phyloP scores from a whole-genome alignment of 1,140 invertebrate genomes.

The Eubasilissa regina region DNA sequence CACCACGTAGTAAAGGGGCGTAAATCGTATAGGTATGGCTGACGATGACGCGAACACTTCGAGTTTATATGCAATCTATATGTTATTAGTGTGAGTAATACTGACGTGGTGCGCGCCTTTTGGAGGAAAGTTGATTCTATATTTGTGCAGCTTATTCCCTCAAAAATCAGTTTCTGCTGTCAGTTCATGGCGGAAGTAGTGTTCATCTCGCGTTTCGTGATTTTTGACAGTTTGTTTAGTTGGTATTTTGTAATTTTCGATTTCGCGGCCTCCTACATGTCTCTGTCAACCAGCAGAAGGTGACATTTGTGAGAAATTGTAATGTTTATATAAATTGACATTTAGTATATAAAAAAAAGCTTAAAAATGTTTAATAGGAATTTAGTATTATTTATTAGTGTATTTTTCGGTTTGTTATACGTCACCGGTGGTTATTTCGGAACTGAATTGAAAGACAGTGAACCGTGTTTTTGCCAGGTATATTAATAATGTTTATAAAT shows the following conservation, averaged over 20 bases:
- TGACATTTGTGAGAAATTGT: conserved; percentile 25
- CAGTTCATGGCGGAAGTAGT: neutral
- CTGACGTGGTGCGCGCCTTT: conserved; percentile 38
- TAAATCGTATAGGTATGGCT: neutral
- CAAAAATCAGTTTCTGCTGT: neutral
- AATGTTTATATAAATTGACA: conserved; percentile 37
- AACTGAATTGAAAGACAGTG: conserved; percentile 56
- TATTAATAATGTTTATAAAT: conserved; percentile 27
- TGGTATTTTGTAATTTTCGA: neutral
- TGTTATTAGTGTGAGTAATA: neutral
- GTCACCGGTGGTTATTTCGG: conserved; percentile 53
- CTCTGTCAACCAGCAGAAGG: conserved; percentile 22
- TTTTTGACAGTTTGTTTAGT: conserved; percentile 1
- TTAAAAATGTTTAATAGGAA: conserved; percentile 38
- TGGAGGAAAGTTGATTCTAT: conserved; percentile 12
- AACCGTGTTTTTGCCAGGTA: conserved; percentile 61
- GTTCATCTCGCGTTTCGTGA: neutral
- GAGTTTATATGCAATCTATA: conserved; percentile 1
- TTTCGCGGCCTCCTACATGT: neutral
- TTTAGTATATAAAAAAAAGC: conserved; percentile 18
- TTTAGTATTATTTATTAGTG: conserved; percentile 37
- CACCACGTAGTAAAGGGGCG: conserved; percentile 39
- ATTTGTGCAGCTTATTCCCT: neutral
- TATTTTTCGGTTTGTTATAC: conserved; percentile 41
- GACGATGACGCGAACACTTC: conserved; percentile 18